Conservation (phyloP, 2,888 invertebrate genomes). For the Heliconius charithonia region DNA sequence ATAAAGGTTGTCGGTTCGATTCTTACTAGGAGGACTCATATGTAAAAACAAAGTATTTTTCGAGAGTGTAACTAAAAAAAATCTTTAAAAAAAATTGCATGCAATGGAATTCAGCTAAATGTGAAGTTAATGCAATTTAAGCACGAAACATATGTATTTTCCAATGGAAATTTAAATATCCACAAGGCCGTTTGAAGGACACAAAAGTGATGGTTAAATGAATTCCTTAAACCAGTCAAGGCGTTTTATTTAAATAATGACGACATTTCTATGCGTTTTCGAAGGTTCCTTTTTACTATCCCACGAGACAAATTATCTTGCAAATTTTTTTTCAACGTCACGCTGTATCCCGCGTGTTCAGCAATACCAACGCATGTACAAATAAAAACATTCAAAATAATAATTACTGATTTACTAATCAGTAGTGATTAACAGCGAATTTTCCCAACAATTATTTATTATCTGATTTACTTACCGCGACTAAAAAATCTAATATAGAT, state of each 20-base stretch:
- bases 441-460: background rate
- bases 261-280: background rate
- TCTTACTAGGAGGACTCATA: background rate
- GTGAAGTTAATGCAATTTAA: constrained; percentile 3
- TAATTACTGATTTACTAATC: too few species aligned
- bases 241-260: constrained; percentile 7
- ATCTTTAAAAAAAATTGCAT: background rate
- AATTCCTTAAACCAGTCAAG: background rate
- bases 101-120: background rate
- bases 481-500: background rate
- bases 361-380: too few species aligned
- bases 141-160: background rate
- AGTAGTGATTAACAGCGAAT: too few species aligned
- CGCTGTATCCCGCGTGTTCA: too few species aligned
- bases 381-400: too few species aligned
- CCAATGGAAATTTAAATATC: constrained; percentile 10
- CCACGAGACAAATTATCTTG: too few species aligned
- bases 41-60: too few species aligned
- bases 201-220: background rate
- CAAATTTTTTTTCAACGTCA: too few species aligned
- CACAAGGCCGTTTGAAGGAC: constrained; percentile 21
- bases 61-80: background rate
- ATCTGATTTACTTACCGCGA: background rate
- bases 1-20: background rate
- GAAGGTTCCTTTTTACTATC: background rate